Conservation (phyloP, 1,140 invertebrate genomes). For the Aphelenchoides fujianensis region DNA sequence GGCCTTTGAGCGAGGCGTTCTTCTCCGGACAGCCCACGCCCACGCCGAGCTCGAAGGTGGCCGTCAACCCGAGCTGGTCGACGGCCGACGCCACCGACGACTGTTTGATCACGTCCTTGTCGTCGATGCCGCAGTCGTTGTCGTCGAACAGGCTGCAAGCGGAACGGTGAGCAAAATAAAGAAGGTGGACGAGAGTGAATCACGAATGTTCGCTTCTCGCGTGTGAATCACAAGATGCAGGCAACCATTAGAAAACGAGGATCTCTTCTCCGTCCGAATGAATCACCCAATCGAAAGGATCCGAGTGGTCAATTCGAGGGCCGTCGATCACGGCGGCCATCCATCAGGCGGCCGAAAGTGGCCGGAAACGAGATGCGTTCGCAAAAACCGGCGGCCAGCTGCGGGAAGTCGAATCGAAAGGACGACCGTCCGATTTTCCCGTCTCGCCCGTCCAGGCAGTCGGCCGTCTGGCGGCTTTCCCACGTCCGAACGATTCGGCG, state of each 20-base stretch:
- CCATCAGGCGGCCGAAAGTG: not conserved
- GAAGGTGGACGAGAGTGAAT: not conserved
- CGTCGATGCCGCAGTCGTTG: not conserved
- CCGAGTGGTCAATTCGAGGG: not conserved
- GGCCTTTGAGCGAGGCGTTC: not conserved
- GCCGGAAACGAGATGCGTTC: too few relatives aligned
- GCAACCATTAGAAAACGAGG: too few relatives aligned
- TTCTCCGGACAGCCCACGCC: constrained; percentile 42
- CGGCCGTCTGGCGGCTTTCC: not conserved
- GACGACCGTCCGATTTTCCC: not conserved
- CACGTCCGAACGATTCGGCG: not conserved
- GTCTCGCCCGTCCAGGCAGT: not conserved
- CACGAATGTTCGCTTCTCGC: not conserved
- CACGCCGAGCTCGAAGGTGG: constrained; percentile 53
- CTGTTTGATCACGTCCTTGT: not conserved
- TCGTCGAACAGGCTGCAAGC: constrained; percentile 7
- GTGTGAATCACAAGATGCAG: too few relatives aligned
- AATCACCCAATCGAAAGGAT: not conserved
- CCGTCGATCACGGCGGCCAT: not conserved
- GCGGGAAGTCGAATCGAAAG: too few relatives aligned
- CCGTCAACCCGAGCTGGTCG: constrained; percentile 28
- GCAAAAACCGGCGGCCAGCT: too few relatives aligned
- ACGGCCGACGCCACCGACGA: constrained; percentile 26
- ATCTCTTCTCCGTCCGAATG: not conserved
- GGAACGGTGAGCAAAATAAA: not conserved